Conservation (phyloP, 1,140 invertebrate species). For the Calliphora vicina region DNA sequence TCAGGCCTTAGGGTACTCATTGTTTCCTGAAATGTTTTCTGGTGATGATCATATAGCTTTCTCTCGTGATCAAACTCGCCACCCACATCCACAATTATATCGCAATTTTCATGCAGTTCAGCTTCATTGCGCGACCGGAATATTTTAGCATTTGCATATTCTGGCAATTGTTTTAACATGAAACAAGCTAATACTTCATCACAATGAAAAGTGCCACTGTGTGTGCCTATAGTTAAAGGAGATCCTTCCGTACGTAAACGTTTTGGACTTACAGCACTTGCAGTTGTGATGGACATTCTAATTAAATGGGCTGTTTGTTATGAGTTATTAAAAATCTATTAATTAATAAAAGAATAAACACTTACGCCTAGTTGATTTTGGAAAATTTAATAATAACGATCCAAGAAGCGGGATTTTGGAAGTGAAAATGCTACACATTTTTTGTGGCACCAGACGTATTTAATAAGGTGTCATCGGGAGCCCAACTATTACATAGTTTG, state of each 20-base stretch:
- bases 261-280: background rate
- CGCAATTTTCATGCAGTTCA: conserved; percentile 80
- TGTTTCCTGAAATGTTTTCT: conserved; percentile 74
- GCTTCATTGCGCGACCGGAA: conserved; percentile 72
- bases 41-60: conserved; percentile 94
- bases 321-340: background rate
- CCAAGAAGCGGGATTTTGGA: background rate
- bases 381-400: background rate
- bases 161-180: conserved; percentile 83
- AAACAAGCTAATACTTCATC: conserved; percentile 94
- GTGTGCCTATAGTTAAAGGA: conserved; percentile 73
- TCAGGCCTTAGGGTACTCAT: conserved; percentile 68
- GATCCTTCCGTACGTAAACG: conserved; percentile 1
- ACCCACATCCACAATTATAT: conserved; percentile 98
- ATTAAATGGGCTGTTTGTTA: background rate
- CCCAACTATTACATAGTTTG: too few relatives aligned
- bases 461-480: too few relatives aligned
- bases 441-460: background rate
- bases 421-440: background rate
- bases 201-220: conserved; percentile 89
- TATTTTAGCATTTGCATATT: conserved; percentile 84
- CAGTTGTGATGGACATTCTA: background rate
- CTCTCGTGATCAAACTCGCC: conserved; percentile 80
- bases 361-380: background rate
- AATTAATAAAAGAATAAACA: background rate